Conservation (phyloP, 2,888 invertebrate species). For the Brachyptera putata region DNA sequence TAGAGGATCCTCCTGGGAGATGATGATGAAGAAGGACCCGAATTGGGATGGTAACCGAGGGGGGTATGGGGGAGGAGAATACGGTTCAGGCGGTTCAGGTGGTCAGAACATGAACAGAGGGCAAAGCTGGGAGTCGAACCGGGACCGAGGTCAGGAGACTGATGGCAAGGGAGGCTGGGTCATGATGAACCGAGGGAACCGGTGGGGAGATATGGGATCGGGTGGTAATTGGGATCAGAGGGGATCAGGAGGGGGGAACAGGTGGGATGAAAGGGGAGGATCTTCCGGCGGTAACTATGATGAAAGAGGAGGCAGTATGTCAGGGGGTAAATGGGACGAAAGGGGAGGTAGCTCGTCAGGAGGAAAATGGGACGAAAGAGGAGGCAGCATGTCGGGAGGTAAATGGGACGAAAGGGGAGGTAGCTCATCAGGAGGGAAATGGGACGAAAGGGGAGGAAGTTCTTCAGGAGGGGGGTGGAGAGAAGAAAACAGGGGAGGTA, state of each 20-base stretch:
- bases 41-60: neutral
- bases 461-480: constrained; percentile 9
- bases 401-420: neutral
- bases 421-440: neutral
- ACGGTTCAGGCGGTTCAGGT: neutral
- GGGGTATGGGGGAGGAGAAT: neutral
- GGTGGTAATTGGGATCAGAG: constrained; percentile 13
- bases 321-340: neutral
- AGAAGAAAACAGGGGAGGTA: neutral
- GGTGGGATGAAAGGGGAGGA: constrained; percentile 4
- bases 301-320: neutral
- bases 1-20: neutral
- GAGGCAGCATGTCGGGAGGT: constrained; percentile 4
- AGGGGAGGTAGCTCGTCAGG: neutral
- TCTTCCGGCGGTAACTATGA: constrained; percentile 10
- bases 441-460: constrained; percentile 3
- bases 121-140: neutral
- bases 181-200: neutral
- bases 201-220: neutral
- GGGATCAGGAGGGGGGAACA: constrained; percentile 14
- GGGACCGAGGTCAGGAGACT: constrained; percentile 11
- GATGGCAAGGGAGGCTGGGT: neutral
- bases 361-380: constrained; percentile 15
- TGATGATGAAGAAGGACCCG: neutral
- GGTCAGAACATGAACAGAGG: constrained; percentile 3